A percentile compares a stretch with the other conserved stretches of the same genome.
These are phyloP conservation scores for Glaucomys volans DNA, from an alignment of 2,113 vertebrate genomes.

Conservation along the genomic window DNA sequence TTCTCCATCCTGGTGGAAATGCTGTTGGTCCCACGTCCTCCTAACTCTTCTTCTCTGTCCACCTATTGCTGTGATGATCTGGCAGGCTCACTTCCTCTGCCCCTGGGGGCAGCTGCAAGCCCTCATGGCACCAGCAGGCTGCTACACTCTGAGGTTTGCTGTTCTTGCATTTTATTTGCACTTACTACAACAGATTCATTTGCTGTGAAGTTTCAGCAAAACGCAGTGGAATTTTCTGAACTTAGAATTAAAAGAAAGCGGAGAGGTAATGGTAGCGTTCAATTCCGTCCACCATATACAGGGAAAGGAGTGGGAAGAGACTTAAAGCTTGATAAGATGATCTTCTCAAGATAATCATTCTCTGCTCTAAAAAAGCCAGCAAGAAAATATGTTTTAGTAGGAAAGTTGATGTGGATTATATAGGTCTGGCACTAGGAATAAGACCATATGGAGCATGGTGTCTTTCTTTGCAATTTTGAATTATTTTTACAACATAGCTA, in stretches of 20 bases:
- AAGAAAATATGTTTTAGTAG: conserved; percentile 26
- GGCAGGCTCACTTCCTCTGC: not conserved
- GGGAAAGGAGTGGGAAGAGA: not conserved
- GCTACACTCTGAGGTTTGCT: accelerated
- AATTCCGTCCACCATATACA: not conserved
- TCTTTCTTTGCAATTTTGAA: conserved; percentile 53
- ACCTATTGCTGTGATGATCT: accelerated
- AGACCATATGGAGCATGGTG: conserved; percentile 59
- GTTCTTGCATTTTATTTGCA: not conserved
- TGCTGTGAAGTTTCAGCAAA: not conserved
- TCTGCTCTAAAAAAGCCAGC: not conserved
- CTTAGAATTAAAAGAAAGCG: not conserved
- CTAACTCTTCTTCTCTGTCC: not conserved
- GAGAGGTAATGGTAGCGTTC: not conserved
- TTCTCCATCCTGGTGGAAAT: not conserved
- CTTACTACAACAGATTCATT: not conserved
- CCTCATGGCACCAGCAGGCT: too few species aligned
- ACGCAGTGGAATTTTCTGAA: not conserved
- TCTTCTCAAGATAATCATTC: not conserved
- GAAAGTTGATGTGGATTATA: not conserved
- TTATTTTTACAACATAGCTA: conserved; percentile 64
- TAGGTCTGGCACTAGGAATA: conserved; percentile 52
- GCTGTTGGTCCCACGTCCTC: not conserved
- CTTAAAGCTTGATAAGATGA: not conserved
- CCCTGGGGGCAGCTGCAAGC: not conserved